Conservation (phyloP, 2,888 invertebrate genomes). For the Agrochola lota region DNA sequence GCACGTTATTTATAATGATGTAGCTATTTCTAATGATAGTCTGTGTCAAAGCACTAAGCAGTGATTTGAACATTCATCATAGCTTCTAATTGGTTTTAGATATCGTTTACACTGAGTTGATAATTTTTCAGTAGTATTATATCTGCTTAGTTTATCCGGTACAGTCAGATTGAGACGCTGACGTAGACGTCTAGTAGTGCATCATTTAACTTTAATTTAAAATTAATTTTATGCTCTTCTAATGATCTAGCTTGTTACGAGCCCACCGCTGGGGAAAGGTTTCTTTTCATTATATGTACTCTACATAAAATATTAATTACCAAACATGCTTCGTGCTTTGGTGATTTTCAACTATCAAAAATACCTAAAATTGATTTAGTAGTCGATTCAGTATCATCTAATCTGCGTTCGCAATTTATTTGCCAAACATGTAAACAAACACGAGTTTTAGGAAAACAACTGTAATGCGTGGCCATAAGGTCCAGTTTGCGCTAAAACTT, state of each 20-base stretch:
- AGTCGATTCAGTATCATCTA: background rate
- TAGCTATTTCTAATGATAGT: constrained; percentile 9
- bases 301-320: background rate
- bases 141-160: background rate
- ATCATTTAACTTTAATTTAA: too few relatives aligned
- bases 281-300: background rate
- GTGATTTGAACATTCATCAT: constrained; percentile 52
- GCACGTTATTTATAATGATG: constrained; percentile 14
- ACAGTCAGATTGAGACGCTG: background rate
- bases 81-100: constrained; percentile 27
- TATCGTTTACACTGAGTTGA: constrained; percentile 24
- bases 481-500: too few relatives aligned
- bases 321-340: background rate
- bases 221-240: background rate
- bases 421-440: too few relatives aligned
- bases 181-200: background rate
- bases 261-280: background rate
- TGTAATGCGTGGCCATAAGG: too few relatives aligned
- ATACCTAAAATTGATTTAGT: background rate
- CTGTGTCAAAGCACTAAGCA: constrained; percentile 41
- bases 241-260: background rate
- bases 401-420: too few relatives aligned
- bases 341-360: background rate
- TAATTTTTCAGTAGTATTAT: background rate
- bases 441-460: too few relatives aligned